Percentiles rank a stretch among this genome's conserved stretches.
Conservation (phyloP, 30 jellyfish, hydroid and myxozoan species). For the Cassiopea xamachana region DNA sequence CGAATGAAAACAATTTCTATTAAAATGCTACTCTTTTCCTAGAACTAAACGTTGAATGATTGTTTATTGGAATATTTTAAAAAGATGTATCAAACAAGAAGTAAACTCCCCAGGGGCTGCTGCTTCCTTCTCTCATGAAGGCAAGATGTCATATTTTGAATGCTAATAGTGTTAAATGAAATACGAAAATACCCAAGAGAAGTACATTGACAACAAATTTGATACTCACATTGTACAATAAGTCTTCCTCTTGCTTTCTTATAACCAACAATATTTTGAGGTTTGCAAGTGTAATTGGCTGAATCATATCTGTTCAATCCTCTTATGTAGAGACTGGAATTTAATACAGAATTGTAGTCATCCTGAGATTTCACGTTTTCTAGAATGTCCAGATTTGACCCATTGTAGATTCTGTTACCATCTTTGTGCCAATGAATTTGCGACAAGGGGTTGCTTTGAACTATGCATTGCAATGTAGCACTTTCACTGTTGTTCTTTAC, state of each 20-base stretch:
- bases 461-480: constrained; percentile 6
- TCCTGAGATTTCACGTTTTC: not conserved
- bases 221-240: constrained; percentile 54
- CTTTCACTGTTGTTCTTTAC: not conserved
- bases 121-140: too few species aligned
- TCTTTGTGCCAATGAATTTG: constrained; percentile 37
- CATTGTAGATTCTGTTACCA: not conserved
- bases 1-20: not conserved
- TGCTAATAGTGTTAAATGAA: too few species aligned
- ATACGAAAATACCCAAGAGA: too few species aligned
- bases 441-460: constrained; percentile 27
- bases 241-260: not conserved
- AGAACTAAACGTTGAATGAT: too few species aligned
- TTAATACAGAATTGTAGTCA: not conserved
- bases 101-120: too few species aligned
- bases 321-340: constrained; percentile 2
- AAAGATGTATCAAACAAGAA: too few species aligned
- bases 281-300: constrained; percentile 49
- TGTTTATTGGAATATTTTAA: too few species aligned
- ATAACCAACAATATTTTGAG: constrained; percentile 36
- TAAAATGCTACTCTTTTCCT: too few species aligned
- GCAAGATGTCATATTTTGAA: too few species aligned
- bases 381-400: not conserved
- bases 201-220: not conserved
- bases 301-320: constrained; percentile 13